Base-by-base conservation (phyloP, 2,113 vertebrate species). In the Aspiorhynchus laticeps region DNA sequence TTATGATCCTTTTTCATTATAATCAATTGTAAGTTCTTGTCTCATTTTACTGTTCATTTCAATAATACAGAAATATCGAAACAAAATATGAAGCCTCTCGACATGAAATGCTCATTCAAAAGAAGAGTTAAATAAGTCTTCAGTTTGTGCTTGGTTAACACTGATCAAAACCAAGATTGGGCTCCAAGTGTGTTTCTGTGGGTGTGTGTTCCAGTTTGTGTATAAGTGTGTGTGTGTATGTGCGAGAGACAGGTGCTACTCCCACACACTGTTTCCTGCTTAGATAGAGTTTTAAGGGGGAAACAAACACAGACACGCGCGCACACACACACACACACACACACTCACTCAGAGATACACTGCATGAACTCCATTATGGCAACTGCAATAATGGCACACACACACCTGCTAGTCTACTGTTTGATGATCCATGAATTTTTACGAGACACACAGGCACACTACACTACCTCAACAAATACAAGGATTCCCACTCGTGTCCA, bases 201-300 rank as follows among this genome's bases (percentile, higher is more conserved):
- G 86, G 84, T 77, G 79, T 69, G 83, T 83, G 67, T 86, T 51
- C 26, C n/a, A 17, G 67, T 88, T 76, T 76, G 75, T 61, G 85
- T 86, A 65, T 85, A 81, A 87, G 78, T 36, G 26, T 85, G 80
- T 83, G 36, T 41, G 46, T 85, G 83, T 75, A 31, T 80, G 81
- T 85, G 26, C 26, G 74, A 86, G 90, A 82, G 87, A 87, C 91
- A 96, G 95, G 95, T 95, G 95, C 91, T 92, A 91, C 90, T 87
- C 88, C 91, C 91, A 85, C 91, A 92, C 90, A 90, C 56, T 61
- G 93, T 92, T 95, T 95, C 94, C 94, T 95, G 94, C 92, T 90
- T 87, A 88, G 74, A 84, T 86, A 91, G 81, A 91, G 85, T 89
- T 51, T 69, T 74, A 85, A 87, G 74, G 84, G 48, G 82, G 84